These are phyloP conservation scores for Alfaro cultratus DNA, from an alignment of 2,797 vertebrate genomes.

Conservation along the genomic window DNA sequence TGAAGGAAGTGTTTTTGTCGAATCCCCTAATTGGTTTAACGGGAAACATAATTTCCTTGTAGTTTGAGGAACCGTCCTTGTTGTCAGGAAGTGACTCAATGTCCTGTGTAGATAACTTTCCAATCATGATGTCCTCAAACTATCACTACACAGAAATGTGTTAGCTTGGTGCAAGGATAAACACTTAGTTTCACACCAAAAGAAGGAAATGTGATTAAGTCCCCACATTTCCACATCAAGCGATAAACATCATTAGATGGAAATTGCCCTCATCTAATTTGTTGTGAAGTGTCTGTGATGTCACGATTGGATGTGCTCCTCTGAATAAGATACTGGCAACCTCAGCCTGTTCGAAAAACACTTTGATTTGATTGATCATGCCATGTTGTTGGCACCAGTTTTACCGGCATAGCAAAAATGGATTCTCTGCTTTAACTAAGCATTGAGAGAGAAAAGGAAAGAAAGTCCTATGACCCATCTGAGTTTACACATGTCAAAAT, in stretches of 20 bases:
- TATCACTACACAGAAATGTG: slow-evolving; percentile 45
- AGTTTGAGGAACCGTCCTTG: slow-evolving; percentile 47
- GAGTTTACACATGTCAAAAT: neutral
- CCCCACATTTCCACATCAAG: slow-evolving; percentile 66
- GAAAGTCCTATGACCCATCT: neutral
- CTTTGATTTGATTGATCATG: slow-evolving; percentile 66
- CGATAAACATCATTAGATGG: slow-evolving; percentile 73
- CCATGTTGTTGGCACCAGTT: slow-evolving; percentile 62
- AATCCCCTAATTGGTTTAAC: slow-evolving; percentile 68
- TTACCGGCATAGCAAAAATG: slow-evolving; percentile 47
- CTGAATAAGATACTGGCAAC: slow-evolving; percentile 54
- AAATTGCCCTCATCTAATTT: slow-evolving; percentile 65
- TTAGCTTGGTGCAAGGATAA: slow-evolving; percentile 60
- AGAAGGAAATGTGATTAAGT: slow-evolving; percentile 73
- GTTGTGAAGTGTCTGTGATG: slow-evolving; percentile 70
- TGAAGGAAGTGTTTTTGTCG: slow-evolving; percentile 63
- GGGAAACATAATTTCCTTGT: slow-evolving; percentile 35
- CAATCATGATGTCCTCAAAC: slow-evolving; percentile 55
- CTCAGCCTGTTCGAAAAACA: slow-evolving; percentile 53
- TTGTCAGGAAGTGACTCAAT: slow-evolving; percentile 62
- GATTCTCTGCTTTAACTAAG: slow-evolving; percentile 1
- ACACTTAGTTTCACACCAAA: slow-evolving; percentile 70
- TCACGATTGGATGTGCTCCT: slow-evolving; percentile 68
- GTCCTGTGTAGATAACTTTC: slow-evolving; percentile 50
- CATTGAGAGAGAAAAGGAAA: too few relatives aligned